These are phyloP conservation scores for Clarias fuscus DNA, from an alignment of 2,797 vertebrate species.

Conservation along the genomic window DNA sequence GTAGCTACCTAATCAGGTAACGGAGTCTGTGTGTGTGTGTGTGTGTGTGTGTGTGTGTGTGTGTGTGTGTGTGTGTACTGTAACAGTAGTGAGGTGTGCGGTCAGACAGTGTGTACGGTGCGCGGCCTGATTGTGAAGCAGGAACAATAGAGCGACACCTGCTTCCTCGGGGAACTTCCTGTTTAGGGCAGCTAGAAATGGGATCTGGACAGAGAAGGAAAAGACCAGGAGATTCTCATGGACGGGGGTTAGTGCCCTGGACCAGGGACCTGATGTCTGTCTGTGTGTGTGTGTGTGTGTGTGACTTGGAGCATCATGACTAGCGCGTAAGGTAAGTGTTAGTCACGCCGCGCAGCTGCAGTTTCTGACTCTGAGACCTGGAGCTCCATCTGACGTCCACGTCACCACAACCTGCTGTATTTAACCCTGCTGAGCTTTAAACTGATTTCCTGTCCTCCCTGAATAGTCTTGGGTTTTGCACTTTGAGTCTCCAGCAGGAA, in stretches of 20 bases:
- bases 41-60: too few species aligned
- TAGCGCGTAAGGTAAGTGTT: too few species aligned
- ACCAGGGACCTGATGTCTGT: not conserved
- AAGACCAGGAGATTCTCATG: conserved; percentile 44
- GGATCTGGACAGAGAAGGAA: conserved; percentile 61
- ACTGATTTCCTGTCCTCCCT: too few species aligned
- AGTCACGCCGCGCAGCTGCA: too few species aligned
- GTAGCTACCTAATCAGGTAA: too few species aligned
- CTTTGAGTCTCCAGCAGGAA: too few species aligned
- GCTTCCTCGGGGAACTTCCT: conserved; percentile 79
- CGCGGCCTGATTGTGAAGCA: conserved; percentile 64
- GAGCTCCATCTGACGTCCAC: too few species aligned
- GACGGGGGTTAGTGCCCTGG: conserved; percentile 5
- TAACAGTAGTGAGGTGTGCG: not conserved
- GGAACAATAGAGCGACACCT: conserved; percentile 80
- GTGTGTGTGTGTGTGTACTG: not conserved
- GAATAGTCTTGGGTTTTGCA: too few species aligned
- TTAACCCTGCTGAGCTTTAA: too few species aligned
- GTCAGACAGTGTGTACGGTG: conserved; percentile 19
- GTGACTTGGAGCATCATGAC: not conserved
- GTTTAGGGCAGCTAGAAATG: conserved; percentile 76
- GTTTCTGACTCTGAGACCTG: too few species aligned
- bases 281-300: conserved; percentile 5
- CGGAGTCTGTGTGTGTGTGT: too few species aligned
- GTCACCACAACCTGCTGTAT: too few species aligned